Evolutionary conservation across 2,888 invertebrate genomes (phyloP).

Genomic region (Digitonthophagus gazella): DNA sequence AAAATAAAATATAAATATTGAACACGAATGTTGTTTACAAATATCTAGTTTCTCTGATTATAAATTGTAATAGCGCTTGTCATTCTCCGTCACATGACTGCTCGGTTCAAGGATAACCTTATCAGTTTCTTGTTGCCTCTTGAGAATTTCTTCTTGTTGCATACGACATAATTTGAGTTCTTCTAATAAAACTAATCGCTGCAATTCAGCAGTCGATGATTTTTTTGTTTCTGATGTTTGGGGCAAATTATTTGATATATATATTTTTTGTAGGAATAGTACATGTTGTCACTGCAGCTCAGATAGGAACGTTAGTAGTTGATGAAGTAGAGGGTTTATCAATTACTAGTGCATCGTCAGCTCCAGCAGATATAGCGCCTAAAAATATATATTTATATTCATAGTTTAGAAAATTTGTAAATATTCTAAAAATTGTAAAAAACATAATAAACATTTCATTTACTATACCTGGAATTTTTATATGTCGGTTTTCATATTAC

Average conservation of each 20-base stretch:
- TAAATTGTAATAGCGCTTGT: no score
- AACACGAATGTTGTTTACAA: no score
- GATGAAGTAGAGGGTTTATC: neutral
- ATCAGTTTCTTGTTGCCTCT: no score
- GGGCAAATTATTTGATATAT: slow-evolving; percentile 12
- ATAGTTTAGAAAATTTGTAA: neutral
- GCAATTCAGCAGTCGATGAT: slow-evolving; percentile 9
- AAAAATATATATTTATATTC: slow-evolving; percentile 1
- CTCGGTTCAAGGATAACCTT: slow-evolving; percentile 6
- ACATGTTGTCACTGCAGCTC: neutral
- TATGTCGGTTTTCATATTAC: neutral
- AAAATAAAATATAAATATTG: no score
- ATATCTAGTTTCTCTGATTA: no score
- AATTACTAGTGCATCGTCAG: neutral
- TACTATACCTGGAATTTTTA: neutral
- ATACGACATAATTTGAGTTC: slow-evolving; percentile 9
- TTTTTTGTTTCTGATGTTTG: slow-evolving; percentile 8
- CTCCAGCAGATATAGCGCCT: slow-evolving; percentile 8
- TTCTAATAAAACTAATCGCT: slow-evolving; percentile 14
- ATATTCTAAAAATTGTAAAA: neutral
- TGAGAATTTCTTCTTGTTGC: no score
- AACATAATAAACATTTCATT: neutral
- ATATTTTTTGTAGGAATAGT: slow-evolving; percentile 11
- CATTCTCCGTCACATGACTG: no score
- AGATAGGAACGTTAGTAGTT: neutral